Evolutionary conservation across 2,797 vertebrate genomes (phyloP).

Genomic region (Bovichtus variegatus): DNA sequence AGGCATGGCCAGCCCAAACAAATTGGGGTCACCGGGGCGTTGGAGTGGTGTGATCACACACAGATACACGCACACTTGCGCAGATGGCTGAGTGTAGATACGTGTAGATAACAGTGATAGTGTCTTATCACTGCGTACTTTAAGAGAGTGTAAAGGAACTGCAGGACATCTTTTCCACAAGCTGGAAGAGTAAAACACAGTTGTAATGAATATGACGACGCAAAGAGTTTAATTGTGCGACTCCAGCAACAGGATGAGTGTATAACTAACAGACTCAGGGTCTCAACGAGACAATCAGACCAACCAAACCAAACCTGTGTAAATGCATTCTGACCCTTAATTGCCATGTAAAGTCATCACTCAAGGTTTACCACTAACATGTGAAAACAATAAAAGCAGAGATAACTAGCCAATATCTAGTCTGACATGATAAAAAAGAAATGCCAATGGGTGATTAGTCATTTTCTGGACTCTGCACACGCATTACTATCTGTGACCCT

Average conservation of each 20-base stretch:
- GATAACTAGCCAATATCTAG: constrained; percentile 51
- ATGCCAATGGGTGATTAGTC: constrained; percentile 18
- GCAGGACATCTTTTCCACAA: constrained; percentile 10
- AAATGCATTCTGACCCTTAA: constrained; percentile 71
- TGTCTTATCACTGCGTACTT: constrained; percentile 37
- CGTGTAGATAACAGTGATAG: constrained; percentile 34
- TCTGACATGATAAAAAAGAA: constrained; percentile 42
- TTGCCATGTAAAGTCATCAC: constrained; percentile 66
- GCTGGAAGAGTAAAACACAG: constrained; percentile 13
- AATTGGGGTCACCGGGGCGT: constrained; percentile 74
- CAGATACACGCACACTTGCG: constrained; percentile 5
- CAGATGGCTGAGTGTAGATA: constrained; percentile 26
- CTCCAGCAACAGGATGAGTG: constrained; percentile 14
- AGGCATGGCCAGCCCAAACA: constrained; percentile 64
- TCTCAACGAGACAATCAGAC: constrained; percentile 62
- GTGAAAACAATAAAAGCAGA: constrained; percentile 53
- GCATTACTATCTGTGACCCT: constrained; percentile 4
- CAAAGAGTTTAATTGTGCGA: constrained; percentile 11
- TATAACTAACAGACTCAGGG: constrained; percentile 52
- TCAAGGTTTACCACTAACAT: constrained; percentile 54
- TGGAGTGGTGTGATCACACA: constrained; percentile 47
- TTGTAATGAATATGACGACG: not conserved
- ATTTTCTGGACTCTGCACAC: constrained; percentile 28
- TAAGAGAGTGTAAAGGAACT: constrained; percentile 35
- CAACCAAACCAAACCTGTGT: too few relatives aligned